Base-by-base conservation (phyloP, 1,140 invertebrate species). In the Coboldia fuscipes region DNA sequence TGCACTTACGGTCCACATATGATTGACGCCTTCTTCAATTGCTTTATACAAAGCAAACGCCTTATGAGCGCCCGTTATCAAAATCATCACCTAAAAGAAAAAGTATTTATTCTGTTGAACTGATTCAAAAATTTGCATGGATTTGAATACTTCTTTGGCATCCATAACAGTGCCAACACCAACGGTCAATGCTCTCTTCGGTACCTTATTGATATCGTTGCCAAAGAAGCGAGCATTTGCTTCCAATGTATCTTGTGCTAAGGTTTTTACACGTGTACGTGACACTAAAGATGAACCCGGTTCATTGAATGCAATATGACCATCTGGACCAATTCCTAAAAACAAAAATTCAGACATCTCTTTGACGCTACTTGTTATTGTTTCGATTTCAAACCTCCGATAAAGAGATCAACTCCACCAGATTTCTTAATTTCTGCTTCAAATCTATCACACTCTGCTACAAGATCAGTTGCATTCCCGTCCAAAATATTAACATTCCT, bases 1-100 rank as follows among this genome's bases (percentile, higher is more conserved):
- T 19, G 92, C 92, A 15, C 89, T 96, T 16, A 97, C 90, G 1
- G 94, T 98, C 90, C 94, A 98, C 94, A 98, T 98, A 60, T 98
- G 94, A 63, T 89, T 97, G 3, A 98, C 71, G 28, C 94, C 94
- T 57, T 93, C 84, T 58, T 97, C 92, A 41, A 97, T 84, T 1
- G 84, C 82, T 52, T 79, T 79, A 17, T 33, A 33, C 26, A 99
- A 66, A 30, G 94, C 94, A 51, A 92, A 83, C 4, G 94, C 75
- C 61, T 99, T 99, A 55, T 94, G 84, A 19, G 76, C 75, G n/a
- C 94, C 94, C 15, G 90, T 97, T 20, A 98, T 96, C 8, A 99
- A 59, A 42, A 99, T 88, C 84, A 98, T 88, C 8, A 96, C 86
- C 79, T 83, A 50, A 46, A 42, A 40, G 18, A 32, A 33, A 36